Percentiles rank a stretch among this genome's conserved stretches.
Conservation (phyloP, 2,113 vertebrate genomes). For the Catharus fuscescens region DNA sequence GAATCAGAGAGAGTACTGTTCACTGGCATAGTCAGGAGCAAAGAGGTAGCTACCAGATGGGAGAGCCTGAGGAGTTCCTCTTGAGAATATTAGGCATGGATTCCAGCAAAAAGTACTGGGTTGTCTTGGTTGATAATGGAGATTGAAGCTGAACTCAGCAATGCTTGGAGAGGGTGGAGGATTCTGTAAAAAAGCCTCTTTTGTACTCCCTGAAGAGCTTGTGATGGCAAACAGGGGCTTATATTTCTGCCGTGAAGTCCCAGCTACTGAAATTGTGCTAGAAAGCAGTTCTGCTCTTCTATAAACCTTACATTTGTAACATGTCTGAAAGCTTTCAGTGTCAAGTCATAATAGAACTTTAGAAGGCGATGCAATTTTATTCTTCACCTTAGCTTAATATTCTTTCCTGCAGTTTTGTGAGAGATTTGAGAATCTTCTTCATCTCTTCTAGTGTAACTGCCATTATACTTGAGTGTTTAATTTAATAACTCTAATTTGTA, state of each 20-base stretch:
- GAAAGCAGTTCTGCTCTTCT: neutral
- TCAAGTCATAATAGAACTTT: neutral
- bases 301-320: neutral
- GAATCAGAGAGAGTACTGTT: neutral
- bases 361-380: neutral
- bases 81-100: neutral
- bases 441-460: neutral
- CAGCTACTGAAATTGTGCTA: neutral
- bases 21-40: neutral
- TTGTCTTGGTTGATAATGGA: neutral
- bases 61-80: neutral
- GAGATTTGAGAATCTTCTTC: neutral
- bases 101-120: neutral
- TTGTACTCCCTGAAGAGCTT: neutral
- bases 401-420: neutral
- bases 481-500: neutral
- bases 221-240: neutral
- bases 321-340: neutral
- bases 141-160: neutral
- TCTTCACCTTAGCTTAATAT: neutral
- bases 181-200: neutral
- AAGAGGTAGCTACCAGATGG: neutral
- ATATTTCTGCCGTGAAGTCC: neutral
- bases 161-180: neutral
- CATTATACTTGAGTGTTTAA: neutral